Evolutionary conservation across 2,888 invertebrate genomes (phyloP).

Genomic region (Sicus ferrugineus): DNA sequence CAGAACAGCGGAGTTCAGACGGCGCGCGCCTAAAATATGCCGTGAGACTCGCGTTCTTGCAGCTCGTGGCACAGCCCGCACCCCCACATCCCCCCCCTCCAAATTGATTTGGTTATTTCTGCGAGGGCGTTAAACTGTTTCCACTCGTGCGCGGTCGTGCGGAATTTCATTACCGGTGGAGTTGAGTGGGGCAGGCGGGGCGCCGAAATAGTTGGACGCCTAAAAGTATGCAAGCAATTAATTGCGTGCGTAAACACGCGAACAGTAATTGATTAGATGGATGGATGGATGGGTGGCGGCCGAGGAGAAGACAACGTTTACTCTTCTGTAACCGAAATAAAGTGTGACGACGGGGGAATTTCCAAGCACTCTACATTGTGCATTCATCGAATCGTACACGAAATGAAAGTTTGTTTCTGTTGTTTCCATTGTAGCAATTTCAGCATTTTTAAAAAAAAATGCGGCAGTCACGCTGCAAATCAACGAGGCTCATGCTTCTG

Average conservation of each 20-base stretch:
- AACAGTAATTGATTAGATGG: conserved; percentile 3
- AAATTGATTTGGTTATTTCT: background rate
- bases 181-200: background rate
- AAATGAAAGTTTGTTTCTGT: background rate
- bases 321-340: no score
- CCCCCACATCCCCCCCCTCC: background rate
- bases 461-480: no score
- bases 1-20: background rate
- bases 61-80: background rate
- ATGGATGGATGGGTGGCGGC: background rate
- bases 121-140: conserved; percentile 16
- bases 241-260: conserved; percentile 3
- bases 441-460: no score
- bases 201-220: background rate
- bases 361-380: background rate
- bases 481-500: no score
- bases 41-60: background rate
- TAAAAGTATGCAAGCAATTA: conserved; percentile 19
- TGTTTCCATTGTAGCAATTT: no score
- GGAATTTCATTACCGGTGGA: background rate
- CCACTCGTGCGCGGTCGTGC: background rate
- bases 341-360: no score
- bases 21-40: conserved; percentile 16
- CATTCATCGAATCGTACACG: background rate
- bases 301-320: no score